A percentile compares a stretch with the other conserved stretches of the same genome.
phyloP scores from a whole-genome alignment of 2,113 vertebrate species.

The Pleuronectes platessa region DNA sequence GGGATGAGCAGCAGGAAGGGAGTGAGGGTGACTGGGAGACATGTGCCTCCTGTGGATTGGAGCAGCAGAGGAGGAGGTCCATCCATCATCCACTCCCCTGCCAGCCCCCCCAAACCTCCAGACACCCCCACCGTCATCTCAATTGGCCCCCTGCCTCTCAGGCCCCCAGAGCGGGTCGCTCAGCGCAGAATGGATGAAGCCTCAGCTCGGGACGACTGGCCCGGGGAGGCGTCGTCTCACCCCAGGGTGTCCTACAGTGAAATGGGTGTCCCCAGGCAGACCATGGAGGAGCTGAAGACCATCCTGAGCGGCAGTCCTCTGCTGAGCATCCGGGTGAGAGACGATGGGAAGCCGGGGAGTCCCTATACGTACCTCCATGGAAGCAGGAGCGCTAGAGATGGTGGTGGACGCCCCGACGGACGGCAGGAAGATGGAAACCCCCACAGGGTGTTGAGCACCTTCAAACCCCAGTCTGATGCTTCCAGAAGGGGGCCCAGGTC shows the following conservation, averaged over 20 bases:
- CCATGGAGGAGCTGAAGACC: slow-evolving; percentile 84
- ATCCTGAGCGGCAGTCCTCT: slow-evolving; percentile 78
- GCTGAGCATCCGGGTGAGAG: slow-evolving; percentile 51
- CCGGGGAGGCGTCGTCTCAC: slow-evolving; percentile 18
- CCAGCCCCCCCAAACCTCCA: slow-evolving; percentile 45
- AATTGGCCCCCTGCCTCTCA: slow-evolving; percentile 49
- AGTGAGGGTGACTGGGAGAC: slow-evolving; percentile 77
- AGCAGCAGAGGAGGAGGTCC: slow-evolving; percentile 73
- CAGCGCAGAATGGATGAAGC: slow-evolving; percentile 29
- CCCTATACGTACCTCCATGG: slow-evolving; percentile 59
- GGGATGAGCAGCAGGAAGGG: slow-evolving; percentile 84
- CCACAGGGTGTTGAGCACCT: slow-evolving; percentile 72
- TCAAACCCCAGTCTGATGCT: slow-evolving; percentile 77
- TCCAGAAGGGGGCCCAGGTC: slow-evolving; percentile 65
- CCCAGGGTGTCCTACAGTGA: slow-evolving; percentile 32
- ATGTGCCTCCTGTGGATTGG: slow-evolving; percentile 68
- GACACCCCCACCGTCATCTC: slow-evolving; percentile 58
- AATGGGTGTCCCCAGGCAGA: slow-evolving; percentile 75
- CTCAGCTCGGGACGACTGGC: slow-evolving; percentile 2
- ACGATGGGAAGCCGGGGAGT: slow-evolving; percentile 40
- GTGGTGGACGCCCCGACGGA: slow-evolving; percentile 46
- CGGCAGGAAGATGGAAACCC: slow-evolving; percentile 65
- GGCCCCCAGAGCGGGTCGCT: slow-evolving; percentile 35
- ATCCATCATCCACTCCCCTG: slow-evolving; percentile 47
- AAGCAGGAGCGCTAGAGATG: slow-evolving; percentile 6